phyloP scores from a whole-genome alignment of 2,888 invertebrate genomes.

The Tetragonisca angustula region DNA sequence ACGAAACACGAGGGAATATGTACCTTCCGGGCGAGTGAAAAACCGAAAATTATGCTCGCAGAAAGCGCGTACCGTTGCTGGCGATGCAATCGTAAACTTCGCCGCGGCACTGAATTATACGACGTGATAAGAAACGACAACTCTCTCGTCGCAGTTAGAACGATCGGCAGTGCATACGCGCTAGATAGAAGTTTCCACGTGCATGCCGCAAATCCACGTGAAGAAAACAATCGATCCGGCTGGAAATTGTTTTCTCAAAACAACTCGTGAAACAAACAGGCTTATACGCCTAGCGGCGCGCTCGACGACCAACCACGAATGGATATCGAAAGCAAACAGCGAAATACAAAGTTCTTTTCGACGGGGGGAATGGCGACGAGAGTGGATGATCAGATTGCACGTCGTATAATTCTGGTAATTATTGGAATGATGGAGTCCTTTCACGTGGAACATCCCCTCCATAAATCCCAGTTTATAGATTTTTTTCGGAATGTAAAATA shows the following conservation, averaged over 20 bases:
- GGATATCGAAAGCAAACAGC: constrained; percentile 1
- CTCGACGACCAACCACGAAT: background rate
- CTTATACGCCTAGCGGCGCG: background rate
- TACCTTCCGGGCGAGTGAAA: background rate
- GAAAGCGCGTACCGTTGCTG: background rate
- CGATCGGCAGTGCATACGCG: background rate
- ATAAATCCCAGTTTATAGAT: background rate
- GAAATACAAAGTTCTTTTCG: background rate
- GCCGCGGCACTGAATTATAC: background rate
- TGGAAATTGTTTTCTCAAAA: background rate
- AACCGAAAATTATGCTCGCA: background rate
- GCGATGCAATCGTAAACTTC: background rate
- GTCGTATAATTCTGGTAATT: background rate
- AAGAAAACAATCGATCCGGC: background rate
- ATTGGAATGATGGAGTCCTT: background rate
- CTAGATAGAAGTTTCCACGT: background rate
- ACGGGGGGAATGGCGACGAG: background rate
- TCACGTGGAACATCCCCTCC: background rate
- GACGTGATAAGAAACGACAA: background rate
- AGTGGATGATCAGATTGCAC: background rate
- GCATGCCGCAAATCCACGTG: background rate
- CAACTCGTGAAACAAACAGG: background rate
- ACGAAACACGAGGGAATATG: background rate
- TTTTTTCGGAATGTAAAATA: background rate
- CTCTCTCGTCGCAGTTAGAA: background rate